Evolutionary conservation across 64 coral and sea anemone genomes (phyloP).

Genomic region (Stichodactyla helianthus): DNA sequence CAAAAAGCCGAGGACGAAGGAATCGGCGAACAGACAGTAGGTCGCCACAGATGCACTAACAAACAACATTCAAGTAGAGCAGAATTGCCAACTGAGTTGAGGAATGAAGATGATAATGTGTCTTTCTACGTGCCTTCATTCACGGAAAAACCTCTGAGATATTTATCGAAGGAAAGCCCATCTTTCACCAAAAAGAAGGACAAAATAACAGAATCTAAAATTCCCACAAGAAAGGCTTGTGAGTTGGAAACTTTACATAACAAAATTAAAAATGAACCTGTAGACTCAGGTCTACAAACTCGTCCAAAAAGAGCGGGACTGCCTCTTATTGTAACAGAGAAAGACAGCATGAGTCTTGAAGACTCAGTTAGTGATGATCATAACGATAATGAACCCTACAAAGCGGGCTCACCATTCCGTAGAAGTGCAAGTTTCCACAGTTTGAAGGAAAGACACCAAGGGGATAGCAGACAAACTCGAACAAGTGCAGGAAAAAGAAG

Average conservation of each 20-base stretch:
- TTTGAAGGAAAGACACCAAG: background rate
- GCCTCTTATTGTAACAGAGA: background rate
- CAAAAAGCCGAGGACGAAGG: background rate
- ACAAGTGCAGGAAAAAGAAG: conserved; percentile 15
- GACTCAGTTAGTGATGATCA: background rate
- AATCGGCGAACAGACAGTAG: background rate
- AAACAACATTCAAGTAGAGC: background rate
- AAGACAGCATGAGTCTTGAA: background rate
- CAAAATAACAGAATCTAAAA: background rate
- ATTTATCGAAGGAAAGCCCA: background rate
- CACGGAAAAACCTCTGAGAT: background rate
- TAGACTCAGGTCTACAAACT: background rate
- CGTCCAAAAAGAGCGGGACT: background rate
- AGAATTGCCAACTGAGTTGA: background rate
- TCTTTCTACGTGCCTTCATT: background rate
- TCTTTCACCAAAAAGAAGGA: background rate
- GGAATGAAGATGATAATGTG: background rate
- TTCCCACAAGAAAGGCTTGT: background rate
- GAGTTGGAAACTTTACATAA: background rate
- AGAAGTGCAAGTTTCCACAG: conserved; percentile 13
- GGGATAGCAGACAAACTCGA: background rate
- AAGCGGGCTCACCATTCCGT: background rate
- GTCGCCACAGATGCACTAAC: background rate
- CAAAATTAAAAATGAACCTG: background rate
- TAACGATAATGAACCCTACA: background rate